Evolutionary conservation across 1,140 invertebrate genomes (phyloP), one percentile per base, ranked within the genome.

Genomic region (Aphaenogaster rudis): DNA sequence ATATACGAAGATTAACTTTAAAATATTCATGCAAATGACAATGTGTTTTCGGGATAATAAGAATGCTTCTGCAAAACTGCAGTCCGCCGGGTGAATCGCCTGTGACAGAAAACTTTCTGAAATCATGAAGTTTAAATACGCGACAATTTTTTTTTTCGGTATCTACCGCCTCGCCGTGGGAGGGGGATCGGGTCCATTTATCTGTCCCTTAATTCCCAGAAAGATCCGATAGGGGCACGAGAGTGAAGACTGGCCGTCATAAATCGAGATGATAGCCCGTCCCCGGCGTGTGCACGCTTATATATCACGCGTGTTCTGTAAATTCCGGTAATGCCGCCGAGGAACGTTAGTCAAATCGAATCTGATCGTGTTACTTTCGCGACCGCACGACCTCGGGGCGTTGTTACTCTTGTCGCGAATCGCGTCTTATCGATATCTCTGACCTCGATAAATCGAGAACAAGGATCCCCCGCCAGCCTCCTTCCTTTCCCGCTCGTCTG

Each of bases 381-480:
- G 39, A 33, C 39, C 86, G 77, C 42, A 69, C 78, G 85, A 86
- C 82, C 82, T 86, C 82, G n/a, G 61, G 82, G 64, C 67, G 86
- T 63, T 87, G 79, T 69, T 81, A 86, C 39, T 86, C 82, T 86
- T 79, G 74, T 77, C 82, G 88, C 61, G 74, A 63, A 72, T 88
- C 87, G 74, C 52, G 72, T 69, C 74, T 88, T 85, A 86, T 88
- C 74, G 74, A 79, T 89, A 89, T 88, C 87, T 74, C 52, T 66
- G 87, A 79, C 88, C 88, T 42, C 88, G 87, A 89, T 88, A 88
- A 88, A 89, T 88, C 81, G 72, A 71, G 86, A 78, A 54, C 81
- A 76, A 86, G 84, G 67, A 67, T 78, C 54, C n/a, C 57, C n/a
- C 28, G 28, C 63, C 42, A 69, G 28, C 15, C 67, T 59, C 67